Percentiles rank a stretch among this genome's conserved stretches.
phyloP scores from a whole-genome alignment of 1,140 invertebrate species.

The Drosophila grimshawi region DNA sequence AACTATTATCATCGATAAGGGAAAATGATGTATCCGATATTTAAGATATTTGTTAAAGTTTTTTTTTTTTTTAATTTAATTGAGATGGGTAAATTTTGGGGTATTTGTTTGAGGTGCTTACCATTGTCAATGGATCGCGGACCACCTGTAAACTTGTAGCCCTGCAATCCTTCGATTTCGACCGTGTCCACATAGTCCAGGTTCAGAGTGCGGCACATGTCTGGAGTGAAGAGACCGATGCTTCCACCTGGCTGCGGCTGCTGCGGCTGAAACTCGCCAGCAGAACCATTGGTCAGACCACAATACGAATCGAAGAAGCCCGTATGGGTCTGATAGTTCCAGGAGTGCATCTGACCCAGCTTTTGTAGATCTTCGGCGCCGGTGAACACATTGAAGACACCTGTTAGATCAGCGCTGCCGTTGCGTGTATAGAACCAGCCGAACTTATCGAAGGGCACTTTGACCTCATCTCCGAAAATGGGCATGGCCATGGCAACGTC shows the following conservation, averaged over 20 bases:
- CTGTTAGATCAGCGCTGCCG: constrained; percentile 89
- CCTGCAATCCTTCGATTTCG: constrained; percentile 85
- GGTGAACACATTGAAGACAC: constrained; percentile 90
- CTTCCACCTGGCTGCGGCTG: constrained; percentile 86
- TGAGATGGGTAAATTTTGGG: no score
- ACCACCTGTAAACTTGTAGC: constrained; percentile 86
- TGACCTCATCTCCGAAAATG: constrained; percentile 78
- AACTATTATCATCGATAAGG: no score
- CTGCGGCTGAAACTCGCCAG: constrained; percentile 91
- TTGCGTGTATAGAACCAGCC: constrained; percentile 94
- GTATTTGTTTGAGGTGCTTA: constrained; percentile 75
- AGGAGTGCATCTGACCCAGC: constrained; percentile 88
- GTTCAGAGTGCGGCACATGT: constrained; percentile 88
- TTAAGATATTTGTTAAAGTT: no score
- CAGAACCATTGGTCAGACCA: constrained; percentile 87
- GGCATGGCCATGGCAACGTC: constrained; percentile 87
- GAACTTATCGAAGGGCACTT: constrained; percentile 89
- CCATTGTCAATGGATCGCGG: constrained; percentile 87
- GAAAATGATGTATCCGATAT: no score
- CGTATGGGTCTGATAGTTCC: constrained; percentile 88
- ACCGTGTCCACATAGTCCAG: constrained; percentile 86
- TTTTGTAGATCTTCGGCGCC: constrained; percentile 86
- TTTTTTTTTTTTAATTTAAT: no score
- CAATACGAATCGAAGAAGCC: constrained; percentile 87
- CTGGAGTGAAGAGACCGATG: constrained; percentile 88